Percentiles rank a stretch among this genome's conserved stretches.
Conservation (phyloP, 2,113 vertebrate species). For the Labrus mixtus region DNA sequence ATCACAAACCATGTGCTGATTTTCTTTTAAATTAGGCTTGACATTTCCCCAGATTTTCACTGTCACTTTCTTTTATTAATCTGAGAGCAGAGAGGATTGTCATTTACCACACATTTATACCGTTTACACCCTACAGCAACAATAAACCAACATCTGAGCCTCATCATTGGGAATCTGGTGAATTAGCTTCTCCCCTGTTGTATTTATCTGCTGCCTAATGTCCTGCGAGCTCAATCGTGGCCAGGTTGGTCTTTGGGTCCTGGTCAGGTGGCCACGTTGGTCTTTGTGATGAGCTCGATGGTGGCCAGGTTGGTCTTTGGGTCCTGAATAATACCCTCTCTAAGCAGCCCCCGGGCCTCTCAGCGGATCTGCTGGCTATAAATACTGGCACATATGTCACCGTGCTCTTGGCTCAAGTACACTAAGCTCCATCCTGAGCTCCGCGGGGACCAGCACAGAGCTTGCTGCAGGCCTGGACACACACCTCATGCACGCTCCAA, state of each 20-base stretch:
- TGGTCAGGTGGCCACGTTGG: conserved; percentile 40
- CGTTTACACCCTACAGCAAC: background rate
- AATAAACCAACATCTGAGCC: background rate
- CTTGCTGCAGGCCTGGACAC: conserved; percentile 5
- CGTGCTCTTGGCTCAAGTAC: conserved; percentile 58
- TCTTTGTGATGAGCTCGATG: conserved; percentile 20
- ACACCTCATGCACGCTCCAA: background rate
- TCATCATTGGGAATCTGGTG: background rate
- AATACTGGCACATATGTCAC: conserved; percentile 76
- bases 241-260: conserved; percentile 61
- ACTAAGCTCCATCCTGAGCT: conserved; percentile 62
- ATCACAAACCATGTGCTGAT: too few relatives aligned
- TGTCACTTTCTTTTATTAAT: background rate
- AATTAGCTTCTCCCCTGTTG: background rate
- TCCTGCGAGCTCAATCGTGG: conserved; percentile 19
- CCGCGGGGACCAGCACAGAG: conserved; percentile 16
- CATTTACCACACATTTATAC: background rate
- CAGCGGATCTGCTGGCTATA: conserved; percentile 76
- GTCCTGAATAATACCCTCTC: conserved; percentile 66
- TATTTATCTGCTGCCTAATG: conserved; percentile 18
- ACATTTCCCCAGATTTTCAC: too few relatives aligned
- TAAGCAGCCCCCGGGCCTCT: conserved; percentile 69
- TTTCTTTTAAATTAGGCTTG: too few relatives aligned
- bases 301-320: conserved; percentile 58
- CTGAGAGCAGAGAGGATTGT: background rate